These are phyloP conservation scores for Anagrus nilaparvatae DNA, from an alignment of 1,140 invertebrate genomes.

Conservation along the genomic window DNA sequence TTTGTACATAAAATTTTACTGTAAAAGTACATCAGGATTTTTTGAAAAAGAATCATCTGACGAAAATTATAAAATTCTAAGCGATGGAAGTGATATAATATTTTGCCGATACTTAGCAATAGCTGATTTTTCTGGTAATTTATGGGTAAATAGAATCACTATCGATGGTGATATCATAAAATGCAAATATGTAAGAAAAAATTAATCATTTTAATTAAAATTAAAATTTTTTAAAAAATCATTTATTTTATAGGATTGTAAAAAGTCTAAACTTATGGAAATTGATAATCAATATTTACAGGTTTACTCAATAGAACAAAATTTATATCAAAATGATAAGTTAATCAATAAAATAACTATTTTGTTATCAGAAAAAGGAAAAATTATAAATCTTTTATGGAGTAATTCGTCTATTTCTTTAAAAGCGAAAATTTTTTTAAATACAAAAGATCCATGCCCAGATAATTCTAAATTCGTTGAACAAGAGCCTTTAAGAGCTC, in stretches of 20 bases:
- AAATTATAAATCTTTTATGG: slow-evolving; percentile 26
- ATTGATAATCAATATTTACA: slow-evolving; percentile 14
- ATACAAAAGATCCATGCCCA: too few species aligned
- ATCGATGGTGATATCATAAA: slow-evolving; percentile 47
- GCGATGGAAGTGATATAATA: slow-evolving; percentile 51
- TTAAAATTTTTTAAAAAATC: slow-evolving; percentile 11
- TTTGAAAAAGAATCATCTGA: not conserved
- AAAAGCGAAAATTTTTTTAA: too few species aligned
- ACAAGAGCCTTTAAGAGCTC: too few species aligned
- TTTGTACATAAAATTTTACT: not conserved
- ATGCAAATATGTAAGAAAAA: slow-evolving; percentile 45
- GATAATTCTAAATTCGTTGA: too few species aligned
- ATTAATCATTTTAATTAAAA: slow-evolving; percentile 8
- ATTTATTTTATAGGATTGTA: slow-evolving; percentile 18
- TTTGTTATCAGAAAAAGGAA: slow-evolving; percentile 21
- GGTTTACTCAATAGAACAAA: slow-evolving; percentile 24
- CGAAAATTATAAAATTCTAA: slow-evolving; percentile 36
- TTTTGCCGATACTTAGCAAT: slow-evolving; percentile 49
- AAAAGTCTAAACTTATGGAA: slow-evolving; percentile 17
- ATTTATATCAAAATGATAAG: slow-evolving; percentile 15
- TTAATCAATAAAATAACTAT: slow-evolving; percentile 17
- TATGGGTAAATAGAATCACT: slow-evolving; percentile 44
- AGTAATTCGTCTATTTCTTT: slow-evolving; percentile 16
- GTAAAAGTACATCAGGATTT: not conserved
- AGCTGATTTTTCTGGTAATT: slow-evolving; percentile 40